Evolutionary conservation across 1,140 invertebrate genomes (phyloP).

Genomic region (Aphidius gifuensis): DNA sequence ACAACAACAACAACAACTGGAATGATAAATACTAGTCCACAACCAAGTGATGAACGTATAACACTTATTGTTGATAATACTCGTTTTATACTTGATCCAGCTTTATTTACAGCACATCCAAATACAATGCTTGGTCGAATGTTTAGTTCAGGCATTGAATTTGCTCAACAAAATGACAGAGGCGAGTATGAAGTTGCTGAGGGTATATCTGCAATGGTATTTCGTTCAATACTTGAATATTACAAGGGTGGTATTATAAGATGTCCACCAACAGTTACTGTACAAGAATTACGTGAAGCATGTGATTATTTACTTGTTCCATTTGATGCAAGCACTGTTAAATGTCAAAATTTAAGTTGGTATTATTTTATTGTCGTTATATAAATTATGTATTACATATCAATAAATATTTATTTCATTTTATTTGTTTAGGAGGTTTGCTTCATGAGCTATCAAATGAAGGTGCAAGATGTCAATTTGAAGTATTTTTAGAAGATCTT

Average conservation of each 20-base stretch:
- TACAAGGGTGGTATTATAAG: slow-evolving; percentile 87
- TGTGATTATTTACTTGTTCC: slow-evolving; percentile 98
- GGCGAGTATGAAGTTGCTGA: slow-evolving; percentile 99
- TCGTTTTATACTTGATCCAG: slow-evolving; percentile 82
- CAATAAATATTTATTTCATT: slow-evolving; percentile 25
- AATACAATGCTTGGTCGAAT: slow-evolving; percentile 90
- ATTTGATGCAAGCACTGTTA: slow-evolving; percentile 93
- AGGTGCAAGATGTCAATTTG: slow-evolving; percentile 94
- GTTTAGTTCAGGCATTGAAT: slow-evolving; percentile 93
- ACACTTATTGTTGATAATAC: slow-evolving; percentile 93
- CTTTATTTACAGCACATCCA: slow-evolving; percentile 81
- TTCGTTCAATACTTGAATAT: slow-evolving; percentile 93
- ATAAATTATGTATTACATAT: slow-evolving; percentile 17
- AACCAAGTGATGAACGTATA: slow-evolving; percentile 69
- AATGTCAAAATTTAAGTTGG: slow-evolving; percentile 92
- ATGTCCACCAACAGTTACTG: slow-evolving; percentile 79
- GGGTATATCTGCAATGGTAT: slow-evolving; percentile 93
- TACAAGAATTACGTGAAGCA: slow-evolving; percentile 94
- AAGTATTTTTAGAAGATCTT: slow-evolving; percentile 91
- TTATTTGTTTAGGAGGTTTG: slow-evolving; percentile 67
- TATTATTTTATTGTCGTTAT: slow-evolving; percentile 27
- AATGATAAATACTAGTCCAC: slow-evolving; percentile 30
- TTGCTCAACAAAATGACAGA: slow-evolving; percentile 88
- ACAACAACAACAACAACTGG: slow-evolving; percentile 34
- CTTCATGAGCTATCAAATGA: slow-evolving; percentile 98